Evolutionary conservation across 2,113 vertebrate species (phyloP).

Genomic region (Uria aalge): DNA sequence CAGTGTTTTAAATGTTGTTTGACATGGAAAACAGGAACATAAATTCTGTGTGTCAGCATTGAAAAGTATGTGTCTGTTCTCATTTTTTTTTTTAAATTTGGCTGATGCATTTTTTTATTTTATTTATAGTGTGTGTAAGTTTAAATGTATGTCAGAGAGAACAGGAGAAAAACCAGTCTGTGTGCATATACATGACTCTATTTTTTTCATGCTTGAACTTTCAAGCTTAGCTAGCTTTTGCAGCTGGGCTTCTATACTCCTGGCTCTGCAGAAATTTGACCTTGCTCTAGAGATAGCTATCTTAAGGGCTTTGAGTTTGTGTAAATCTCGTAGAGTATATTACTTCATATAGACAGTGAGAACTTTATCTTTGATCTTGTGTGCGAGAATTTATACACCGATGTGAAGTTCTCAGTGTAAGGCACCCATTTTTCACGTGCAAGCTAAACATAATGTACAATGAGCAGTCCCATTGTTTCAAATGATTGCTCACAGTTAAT

Average conservation of each 20-base stretch:
- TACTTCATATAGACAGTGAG: background rate
- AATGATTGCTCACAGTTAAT: background rate
- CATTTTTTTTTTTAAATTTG: background rate
- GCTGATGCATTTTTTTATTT: background rate
- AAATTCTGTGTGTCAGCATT: background rate
- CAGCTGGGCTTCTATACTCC: background rate
- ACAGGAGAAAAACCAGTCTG: background rate
- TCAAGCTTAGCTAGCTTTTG: constrained; percentile 15
- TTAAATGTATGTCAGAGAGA: background rate
- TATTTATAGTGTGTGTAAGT: background rate
- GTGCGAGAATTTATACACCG: background rate
- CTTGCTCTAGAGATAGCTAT: background rate
- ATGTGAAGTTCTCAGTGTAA: background rate
- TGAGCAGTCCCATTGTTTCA: background rate
- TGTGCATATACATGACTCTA: background rate
- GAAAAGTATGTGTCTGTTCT: background rate
- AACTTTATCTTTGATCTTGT: background rate
- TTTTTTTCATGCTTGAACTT: background rate
- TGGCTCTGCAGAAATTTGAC: constrained; percentile 47
- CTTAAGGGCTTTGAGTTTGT: constrained; percentile 3
- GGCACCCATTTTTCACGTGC: background rate
- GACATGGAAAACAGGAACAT: background rate
- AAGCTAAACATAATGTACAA: background rate
- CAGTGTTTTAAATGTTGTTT: background rate
- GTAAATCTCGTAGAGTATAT: background rate